Conservation (phyloP, 2,113 vertebrate genomes). For the Xenotilapia leptura region DNA sequence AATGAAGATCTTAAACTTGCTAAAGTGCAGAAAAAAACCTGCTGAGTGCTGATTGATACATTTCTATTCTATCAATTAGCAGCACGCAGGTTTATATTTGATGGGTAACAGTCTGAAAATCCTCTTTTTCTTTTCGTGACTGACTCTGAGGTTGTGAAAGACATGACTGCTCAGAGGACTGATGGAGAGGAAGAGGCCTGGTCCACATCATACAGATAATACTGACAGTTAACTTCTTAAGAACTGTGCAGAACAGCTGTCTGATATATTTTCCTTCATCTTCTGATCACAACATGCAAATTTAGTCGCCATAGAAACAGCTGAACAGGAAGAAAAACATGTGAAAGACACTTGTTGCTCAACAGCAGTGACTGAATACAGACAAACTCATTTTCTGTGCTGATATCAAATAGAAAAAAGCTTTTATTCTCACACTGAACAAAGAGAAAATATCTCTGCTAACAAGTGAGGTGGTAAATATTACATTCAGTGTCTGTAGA, state of each 20-base stretch:
- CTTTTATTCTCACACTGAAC: background rate
- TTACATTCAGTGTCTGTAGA: background rate
- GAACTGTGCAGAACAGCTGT: background rate
- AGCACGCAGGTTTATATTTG: background rate
- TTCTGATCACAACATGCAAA: background rate
- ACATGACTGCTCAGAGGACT: background rate
- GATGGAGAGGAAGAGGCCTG: background rate
- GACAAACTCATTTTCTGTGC: background rate
- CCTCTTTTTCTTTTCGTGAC: background rate
- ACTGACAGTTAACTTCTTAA: background rate
- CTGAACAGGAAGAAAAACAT: background rate
- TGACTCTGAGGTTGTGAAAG: background rate
- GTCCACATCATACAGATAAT: background rate
- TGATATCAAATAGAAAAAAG: background rate
- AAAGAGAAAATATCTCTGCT: background rate
- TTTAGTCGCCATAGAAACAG: background rate
- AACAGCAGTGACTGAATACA: background rate
- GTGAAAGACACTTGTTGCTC: background rate
- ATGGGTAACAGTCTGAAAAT: background rate
- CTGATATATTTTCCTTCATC: background rate
- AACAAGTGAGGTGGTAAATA: background rate
- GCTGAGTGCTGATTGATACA: background rate
- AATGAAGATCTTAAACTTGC: background rate
- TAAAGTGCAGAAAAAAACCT: background rate
- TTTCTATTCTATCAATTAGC: background rate